A percentile compares a stretch with the other conserved stretches of the same genome.
These are phyloP conservation scores for Oreamnos americanus DNA, from an alignment of 2,113 vertebrate species.

Conservation along the genomic window DNA sequence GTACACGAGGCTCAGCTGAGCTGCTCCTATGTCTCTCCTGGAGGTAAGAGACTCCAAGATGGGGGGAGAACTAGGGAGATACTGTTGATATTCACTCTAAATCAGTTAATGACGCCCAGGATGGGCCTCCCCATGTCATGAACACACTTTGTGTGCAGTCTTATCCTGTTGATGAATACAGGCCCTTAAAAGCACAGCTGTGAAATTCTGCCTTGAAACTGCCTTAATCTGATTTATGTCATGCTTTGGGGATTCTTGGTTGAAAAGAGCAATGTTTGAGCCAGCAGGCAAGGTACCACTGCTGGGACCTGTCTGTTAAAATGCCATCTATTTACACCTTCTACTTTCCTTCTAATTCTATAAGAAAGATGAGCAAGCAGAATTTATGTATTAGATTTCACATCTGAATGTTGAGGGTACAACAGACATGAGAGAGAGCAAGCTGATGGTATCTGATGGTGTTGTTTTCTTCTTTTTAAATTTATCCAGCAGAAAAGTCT, in stretches of 20 bases:
- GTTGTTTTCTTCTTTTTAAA: not conserved
- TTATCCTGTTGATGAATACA: not conserved
- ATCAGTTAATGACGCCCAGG: not conserved
- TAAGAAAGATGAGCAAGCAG: not conserved
- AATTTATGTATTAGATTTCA: not conserved
- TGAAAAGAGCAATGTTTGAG: not conserved
- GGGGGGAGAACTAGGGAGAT: not conserved
- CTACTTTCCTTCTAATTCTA: not conserved
- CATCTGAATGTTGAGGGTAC: not conserved
- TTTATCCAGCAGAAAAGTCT: constrained; percentile 12
- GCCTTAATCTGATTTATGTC: not conserved
- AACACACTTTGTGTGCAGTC: not conserved
- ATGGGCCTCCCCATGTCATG: not conserved
- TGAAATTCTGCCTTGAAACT: not conserved
- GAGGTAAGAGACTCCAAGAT: constrained; percentile 86
- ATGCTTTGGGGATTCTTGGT: constrained; percentile 20
- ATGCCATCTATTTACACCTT: not conserved
- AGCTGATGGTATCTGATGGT: not conserved
- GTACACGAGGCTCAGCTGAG: constrained; percentile 90
- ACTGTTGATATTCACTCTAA: not conserved
- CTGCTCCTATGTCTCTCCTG: constrained; percentile 88
- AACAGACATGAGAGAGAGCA: not conserved
- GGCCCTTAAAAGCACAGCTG: not conserved
- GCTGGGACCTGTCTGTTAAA: not conserved
- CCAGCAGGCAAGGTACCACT: not conserved